Evolutionary conservation across 2,113 vertebrate genomes (phyloP).

Genomic region (Hydrolagus affinis): DNA sequence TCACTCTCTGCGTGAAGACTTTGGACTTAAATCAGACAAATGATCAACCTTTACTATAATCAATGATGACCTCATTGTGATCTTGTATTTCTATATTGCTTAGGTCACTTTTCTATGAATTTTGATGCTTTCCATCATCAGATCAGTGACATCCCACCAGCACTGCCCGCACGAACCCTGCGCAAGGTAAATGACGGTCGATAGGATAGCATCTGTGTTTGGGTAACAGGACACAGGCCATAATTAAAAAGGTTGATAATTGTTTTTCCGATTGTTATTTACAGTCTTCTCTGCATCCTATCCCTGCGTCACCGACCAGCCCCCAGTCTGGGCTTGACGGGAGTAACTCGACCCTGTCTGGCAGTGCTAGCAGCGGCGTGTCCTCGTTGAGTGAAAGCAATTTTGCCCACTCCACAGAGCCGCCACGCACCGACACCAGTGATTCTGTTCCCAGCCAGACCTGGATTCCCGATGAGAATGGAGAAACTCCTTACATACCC

Average conservation of each 20-base stretch:
- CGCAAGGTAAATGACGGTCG: constrained; percentile 67
- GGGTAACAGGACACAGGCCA: too few relatives aligned
- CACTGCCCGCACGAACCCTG: constrained; percentile 78
- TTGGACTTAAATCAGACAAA: too few relatives aligned
- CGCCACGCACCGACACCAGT: constrained; percentile 74
- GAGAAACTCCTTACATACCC: constrained; percentile 79
- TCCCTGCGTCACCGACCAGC: constrained; percentile 87
- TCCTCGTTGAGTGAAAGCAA: constrained; percentile 91
- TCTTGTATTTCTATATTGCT: constrained; percentile 34
- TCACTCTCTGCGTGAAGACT: too few relatives aligned
- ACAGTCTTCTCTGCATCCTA: constrained; percentile 87
- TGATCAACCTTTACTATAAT: too few relatives aligned
- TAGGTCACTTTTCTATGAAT: constrained; percentile 88
- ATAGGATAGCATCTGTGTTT: too few relatives aligned
- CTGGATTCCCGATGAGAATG: constrained; percentile 79
- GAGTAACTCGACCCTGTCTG: constrained; percentile 88
- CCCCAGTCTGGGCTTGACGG: constrained; percentile 85
- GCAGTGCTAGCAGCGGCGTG: constrained; percentile 90
- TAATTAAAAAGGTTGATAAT: too few relatives aligned
- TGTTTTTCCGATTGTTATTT: constrained; percentile 32
- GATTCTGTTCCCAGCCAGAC: constrained; percentile 83
- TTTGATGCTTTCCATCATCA: constrained; percentile 90
- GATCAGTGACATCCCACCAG: constrained; percentile 75
- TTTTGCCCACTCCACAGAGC: constrained; percentile 71
- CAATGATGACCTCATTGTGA: too few relatives aligned